Base-by-base conservation (phyloP, 2,113 vertebrate species). In the Grallaria varia region DNA sequence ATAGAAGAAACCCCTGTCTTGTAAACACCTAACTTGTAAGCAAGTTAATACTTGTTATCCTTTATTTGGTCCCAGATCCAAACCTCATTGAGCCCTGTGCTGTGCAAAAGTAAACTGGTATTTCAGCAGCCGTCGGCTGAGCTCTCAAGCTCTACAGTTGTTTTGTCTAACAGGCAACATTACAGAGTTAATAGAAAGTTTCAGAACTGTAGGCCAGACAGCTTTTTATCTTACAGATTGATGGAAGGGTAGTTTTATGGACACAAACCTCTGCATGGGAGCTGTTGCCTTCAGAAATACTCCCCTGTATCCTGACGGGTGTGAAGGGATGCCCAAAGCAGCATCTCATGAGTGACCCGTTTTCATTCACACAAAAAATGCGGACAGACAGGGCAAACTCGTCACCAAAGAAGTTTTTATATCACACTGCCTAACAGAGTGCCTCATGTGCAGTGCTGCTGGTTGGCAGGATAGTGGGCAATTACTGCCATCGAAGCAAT, bases 281-380 rank as follows among this genome's bases (percentile, higher is more conserved):
- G 11, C 7, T 42, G 13, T 6, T 71, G 39, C 27, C 52, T 93
- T 50, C 35, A 56, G 30, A 74, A 95, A 73, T 90, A 16, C 42
- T 25, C 9, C 21, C 4, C 30, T 0, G 0, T 16, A 42, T 50
- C 31, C 63, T 68, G 16, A 87, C 37, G 17, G 21, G 53, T 81
- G 42, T n/a, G 75, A 85, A 90, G 35, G 52, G 30, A 63, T 40
- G 14, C 1, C 15, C 3, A 10, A 95, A 52, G 21, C 37, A 90
- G 15, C 0, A 1, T 27, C 49, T 52, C 16, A 1, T 1, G 14
- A 78, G 15, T 27, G 45, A 76, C 30, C 5, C 9, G 50, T 86
- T 62, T 68, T 81, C 23, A 47, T 47, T 67, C 47, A 39, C 31
- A 58, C 21, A 49, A 31, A 37, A 93, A 84, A 69, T 30, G 14